Base-by-base conservation (phyloP, 2,797 vertebrate genomes). In the Tympanoctomys barrerae region DNA sequence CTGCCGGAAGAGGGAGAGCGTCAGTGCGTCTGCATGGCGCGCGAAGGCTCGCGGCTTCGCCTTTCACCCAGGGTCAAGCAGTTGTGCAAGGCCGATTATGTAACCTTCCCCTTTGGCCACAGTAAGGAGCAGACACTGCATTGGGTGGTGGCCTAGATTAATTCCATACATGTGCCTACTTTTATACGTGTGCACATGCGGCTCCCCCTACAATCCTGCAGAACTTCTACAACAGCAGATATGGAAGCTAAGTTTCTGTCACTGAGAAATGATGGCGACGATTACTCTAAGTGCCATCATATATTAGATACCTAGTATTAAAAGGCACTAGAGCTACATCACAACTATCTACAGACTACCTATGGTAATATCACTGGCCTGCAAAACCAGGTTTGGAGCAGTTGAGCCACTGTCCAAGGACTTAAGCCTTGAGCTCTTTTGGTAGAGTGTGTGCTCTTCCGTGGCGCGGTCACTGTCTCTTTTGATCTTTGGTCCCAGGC, bases 1-100 rank as follows among this genome's bases (percentile, higher is more conserved):
- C 99, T 99, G 98, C 87, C n/a, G 95, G 81, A 68, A 81, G 64
- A 89, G 28, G 13, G 36, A 77, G 2, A 89, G 36, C 1, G 86
- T 96, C 88, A 97, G 78, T 13, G 39, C 19, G 36, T 19, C 1
- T 0, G 4, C 46, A 36, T 0, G 66, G 10, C 54, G 13, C 13
- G 4, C 0, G 33, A 52, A 13, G n/a, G 16, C 0, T 7, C 13
- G 33, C 4, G 7, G 7, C 18, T 11, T 21, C 62, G 28, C 1
- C 18, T 26, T 11, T 19, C 59, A 1, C 62, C 31, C 39, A 22
- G n/a, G 39, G 16, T 73, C 11, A 1, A 0, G 1, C 0, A 31
- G 19, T 10, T n/a, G 1, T 1, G 19, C 0, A 14, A 52, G 7
- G 52, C 70, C 70, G 11, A 31, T 21, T 13, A 36, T n/a, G 2